These are phyloP conservation scores for Ceratotherium simum DNA, from an alignment of 2,113 vertebrate genomes.

Conservation along the genomic window DNA sequence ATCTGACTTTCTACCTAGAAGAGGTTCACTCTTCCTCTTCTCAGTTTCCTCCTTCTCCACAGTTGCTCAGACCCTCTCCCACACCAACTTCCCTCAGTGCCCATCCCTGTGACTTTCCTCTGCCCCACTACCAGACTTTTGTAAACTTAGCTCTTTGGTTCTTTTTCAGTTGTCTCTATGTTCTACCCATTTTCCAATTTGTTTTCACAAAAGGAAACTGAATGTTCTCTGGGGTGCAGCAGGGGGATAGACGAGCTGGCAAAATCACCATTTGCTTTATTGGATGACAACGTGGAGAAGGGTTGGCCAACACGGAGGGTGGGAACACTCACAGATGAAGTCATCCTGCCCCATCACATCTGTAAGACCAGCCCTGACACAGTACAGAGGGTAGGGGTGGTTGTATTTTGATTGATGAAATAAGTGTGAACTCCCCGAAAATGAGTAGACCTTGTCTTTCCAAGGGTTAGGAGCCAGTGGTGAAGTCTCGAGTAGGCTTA, in stretches of 20 bases:
- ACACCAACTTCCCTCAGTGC: fast-evolving
- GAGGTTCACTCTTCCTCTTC: too few species aligned
- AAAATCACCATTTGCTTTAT: neutral
- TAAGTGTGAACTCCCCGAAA: fast-evolving
- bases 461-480: neutral
- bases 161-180: neutral
- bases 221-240: neutral
- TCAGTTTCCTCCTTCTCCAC: fast-evolving
- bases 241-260: fast-evolving
- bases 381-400: neutral
- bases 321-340: neutral
- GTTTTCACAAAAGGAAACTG: neutral
- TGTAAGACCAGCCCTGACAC: neutral
- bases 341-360: fast-evolving
- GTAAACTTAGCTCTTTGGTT: neutral
- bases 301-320: neutral
- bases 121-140: neutral
- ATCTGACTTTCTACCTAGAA: neutral
- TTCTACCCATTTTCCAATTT: neutral
- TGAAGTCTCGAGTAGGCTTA: neutral
- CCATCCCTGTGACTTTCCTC: neutral
- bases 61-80: neutral
- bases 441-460: neutral
- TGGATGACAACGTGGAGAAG: neutral
- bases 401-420: neutral